Conservation (phyloP, 2,888 invertebrate genomes). For the Tholera decimalis region DNA sequence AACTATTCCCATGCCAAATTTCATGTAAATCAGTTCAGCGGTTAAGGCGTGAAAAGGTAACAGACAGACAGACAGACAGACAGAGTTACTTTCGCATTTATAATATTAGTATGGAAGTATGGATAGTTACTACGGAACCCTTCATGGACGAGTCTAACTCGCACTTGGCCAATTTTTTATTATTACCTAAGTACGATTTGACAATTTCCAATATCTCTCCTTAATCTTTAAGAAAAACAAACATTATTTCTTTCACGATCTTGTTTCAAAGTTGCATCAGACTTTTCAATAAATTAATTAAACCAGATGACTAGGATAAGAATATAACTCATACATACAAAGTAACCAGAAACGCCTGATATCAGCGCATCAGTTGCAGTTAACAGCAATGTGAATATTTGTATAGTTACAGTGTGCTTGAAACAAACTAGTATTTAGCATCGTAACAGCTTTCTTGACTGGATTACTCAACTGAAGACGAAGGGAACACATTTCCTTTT, state of each 20-base stretch:
- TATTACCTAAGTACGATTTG: no score
- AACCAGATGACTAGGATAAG: not conserved
- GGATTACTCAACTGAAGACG: slow-evolving; percentile 36
- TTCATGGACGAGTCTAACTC: no score
- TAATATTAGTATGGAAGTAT: no score
- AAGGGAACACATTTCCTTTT: slow-evolving; percentile 71
- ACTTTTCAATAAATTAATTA: not conserved
- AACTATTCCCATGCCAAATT: no score
- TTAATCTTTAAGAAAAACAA: no score
- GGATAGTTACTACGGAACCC: no score
- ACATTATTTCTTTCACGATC: not conserved
- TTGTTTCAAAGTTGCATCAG: not conserved
- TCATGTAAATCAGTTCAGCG: no score
- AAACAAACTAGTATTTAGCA: slow-evolving; percentile 13
- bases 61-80: no score
- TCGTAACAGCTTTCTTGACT: slow-evolving; percentile 25
- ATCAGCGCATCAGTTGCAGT: slow-evolving; percentile 10
- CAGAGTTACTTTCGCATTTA: no score
- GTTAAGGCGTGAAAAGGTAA: no score
- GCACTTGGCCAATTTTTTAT: no score
- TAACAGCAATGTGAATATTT: slow-evolving; percentile 36
- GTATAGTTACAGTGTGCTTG: slow-evolving; percentile 29
- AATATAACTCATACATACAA: not conserved
- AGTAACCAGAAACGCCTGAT: slow-evolving; percentile 22
- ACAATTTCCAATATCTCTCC: no score